phyloP scores from a whole-genome alignment of 2,797 vertebrate species.

The Saxicola maurus region DNA sequence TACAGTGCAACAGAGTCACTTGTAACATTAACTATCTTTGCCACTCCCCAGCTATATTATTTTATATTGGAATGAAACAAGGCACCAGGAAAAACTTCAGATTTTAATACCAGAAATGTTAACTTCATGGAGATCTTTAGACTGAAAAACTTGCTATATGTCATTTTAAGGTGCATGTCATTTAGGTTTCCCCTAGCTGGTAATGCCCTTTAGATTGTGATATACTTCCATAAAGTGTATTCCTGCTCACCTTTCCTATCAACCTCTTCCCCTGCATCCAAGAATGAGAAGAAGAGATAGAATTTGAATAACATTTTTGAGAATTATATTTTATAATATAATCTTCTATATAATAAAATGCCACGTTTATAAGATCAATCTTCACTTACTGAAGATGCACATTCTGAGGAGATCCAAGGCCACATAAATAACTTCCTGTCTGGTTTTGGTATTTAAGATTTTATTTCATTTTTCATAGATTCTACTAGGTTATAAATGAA shows the following conservation, averaged over 20 bases:
- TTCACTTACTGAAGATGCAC: not conserved
- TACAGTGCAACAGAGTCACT: not conserved
- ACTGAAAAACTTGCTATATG: not conserved
- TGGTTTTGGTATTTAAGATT: not conserved
- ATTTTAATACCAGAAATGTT: not conserved
- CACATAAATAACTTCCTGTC: not conserved
- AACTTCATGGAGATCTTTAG: not conserved
- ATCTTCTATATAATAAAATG: not conserved
- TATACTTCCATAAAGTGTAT: not conserved
- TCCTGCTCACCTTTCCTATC: not conserved
- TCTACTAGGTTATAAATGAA: not conserved
- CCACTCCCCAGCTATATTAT: not conserved
- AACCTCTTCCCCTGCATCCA: fast-evolving
- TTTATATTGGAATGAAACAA: not conserved
- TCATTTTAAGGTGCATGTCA: not conserved
- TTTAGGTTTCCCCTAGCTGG: not conserved
- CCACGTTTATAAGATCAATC: not conserved
- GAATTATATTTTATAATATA: not conserved
- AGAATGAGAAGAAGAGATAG: not conserved
- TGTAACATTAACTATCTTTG: not conserved
- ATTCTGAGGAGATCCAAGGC: not conserved
- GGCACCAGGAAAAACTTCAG: not conserved
- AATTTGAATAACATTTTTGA: not conserved
- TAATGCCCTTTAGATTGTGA: not conserved
- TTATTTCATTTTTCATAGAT: not conserved